phyloP scores from a whole-genome alignment of 2,888 invertebrate species.

The Lepidocyrtoides sp. region DNA sequence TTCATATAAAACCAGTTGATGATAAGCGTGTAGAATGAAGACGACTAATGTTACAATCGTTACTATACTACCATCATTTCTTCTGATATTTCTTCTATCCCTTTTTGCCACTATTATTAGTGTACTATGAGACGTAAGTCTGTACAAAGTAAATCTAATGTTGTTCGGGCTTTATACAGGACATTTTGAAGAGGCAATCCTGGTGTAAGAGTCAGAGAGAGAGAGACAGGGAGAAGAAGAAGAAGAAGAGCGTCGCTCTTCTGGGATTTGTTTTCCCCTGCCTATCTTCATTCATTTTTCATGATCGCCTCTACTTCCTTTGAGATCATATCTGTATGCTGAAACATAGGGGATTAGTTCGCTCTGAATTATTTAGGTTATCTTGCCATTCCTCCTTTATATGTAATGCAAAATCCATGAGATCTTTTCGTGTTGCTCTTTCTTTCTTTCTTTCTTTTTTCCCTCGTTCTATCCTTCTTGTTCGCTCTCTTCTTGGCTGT shows the following conservation, averaged over 20 bases:
- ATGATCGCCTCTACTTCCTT: slow-evolving; percentile 80
- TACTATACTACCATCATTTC: neutral
- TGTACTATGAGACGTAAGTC: neutral
- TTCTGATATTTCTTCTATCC: slow-evolving; percentile 25
- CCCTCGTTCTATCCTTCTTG: slow-evolving; percentile 20
- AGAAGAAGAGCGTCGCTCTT: slow-evolving; percentile 76
- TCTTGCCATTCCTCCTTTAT: slow-evolving; percentile 80
- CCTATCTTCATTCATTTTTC: slow-evolving; percentile 80
- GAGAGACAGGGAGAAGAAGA: slow-evolving; percentile 52
- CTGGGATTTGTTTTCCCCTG: slow-evolving; percentile 80
- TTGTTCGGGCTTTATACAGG: slow-evolving; percentile 73
- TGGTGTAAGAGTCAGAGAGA: slow-evolving; percentile 39
- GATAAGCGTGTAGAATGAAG: slow-evolving; percentile 22
- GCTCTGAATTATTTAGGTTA: slow-evolving; percentile 81
- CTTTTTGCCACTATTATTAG: neutral
- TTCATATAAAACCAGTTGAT: too few species aligned
- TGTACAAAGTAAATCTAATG: slow-evolving; percentile 75
- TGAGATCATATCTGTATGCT: slow-evolving; percentile 81
- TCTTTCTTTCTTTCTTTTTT: slow-evolving; percentile 45
- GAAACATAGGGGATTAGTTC: slow-evolving; percentile 80
- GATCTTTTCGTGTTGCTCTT: slow-evolving; percentile 76
- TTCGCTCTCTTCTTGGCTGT: slow-evolving; percentile 64
- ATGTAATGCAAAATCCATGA: slow-evolving; percentile 80
- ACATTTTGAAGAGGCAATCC: slow-evolving; percentile 49
- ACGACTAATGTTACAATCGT: slow-evolving; percentile 6